Conservation (phyloP, 2,888 invertebrate genomes). For the Cephus runcator region DNA sequence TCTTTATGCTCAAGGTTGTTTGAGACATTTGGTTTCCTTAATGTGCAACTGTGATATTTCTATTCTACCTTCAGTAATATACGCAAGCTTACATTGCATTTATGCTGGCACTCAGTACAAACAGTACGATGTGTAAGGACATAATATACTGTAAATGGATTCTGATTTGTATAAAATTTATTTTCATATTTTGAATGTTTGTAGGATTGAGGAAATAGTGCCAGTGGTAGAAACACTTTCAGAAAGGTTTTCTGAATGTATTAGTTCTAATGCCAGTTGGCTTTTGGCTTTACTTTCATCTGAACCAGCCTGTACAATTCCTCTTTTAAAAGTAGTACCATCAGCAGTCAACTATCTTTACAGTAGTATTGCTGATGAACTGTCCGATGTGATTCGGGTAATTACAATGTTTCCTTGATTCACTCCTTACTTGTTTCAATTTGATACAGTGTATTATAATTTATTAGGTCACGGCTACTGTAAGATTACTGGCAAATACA, state of each 20-base stretch:
- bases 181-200: constrained; percentile 19
- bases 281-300: constrained; percentile 55
- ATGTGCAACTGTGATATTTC: constrained; percentile 38
- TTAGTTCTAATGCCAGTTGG: constrained; percentile 48
- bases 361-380: constrained; percentile 21
- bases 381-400: constrained; percentile 36
- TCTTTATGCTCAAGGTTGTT: constrained; percentile 55
- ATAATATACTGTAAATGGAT: constrained; percentile 1
- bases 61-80: constrained; percentile 48
- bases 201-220: constrained; percentile 43
- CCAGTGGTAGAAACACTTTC: constrained; percentile 37
- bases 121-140: constrained; percentile 42
- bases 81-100: constrained; percentile 51
- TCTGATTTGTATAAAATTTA: not conserved
- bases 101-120: constrained; percentile 35
- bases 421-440: constrained; percentile 2
- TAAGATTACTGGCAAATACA: constrained; percentile 55
- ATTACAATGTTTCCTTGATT: not conserved
- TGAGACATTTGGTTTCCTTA: constrained; percentile 44
- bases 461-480: constrained; percentile 46
- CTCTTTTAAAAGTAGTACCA: constrained; percentile 30
- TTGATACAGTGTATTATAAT: constrained; percentile 6
- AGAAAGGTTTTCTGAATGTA: constrained; percentile 25
- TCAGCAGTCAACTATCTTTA: constrained; percentile 35
- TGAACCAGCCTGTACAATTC: constrained; percentile 27